These are phyloP conservation scores for Xestia c-nigrum DNA, from an alignment of 2,888 invertebrate genomes.

Conservation along the genomic window DNA sequence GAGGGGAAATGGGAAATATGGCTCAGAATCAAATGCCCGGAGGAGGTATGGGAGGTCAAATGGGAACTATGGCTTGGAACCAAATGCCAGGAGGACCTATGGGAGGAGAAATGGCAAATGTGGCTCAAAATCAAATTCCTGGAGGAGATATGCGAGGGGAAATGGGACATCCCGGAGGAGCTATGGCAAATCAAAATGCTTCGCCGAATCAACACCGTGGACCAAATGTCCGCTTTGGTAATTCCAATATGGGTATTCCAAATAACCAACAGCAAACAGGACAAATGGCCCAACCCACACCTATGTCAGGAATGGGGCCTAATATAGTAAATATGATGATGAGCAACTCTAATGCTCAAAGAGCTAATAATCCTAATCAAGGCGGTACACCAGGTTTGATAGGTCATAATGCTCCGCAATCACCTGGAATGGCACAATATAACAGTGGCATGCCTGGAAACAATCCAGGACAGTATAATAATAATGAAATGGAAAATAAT, in stretches of 20 bases:
- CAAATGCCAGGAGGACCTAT: conserved; percentile 55
- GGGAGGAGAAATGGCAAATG: conserved; percentile 53
- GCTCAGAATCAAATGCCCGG: conserved; percentile 60
- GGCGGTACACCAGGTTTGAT: conserved; percentile 53
- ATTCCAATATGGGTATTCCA: conserved; percentile 48
- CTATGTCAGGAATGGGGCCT: conserved; percentile 78
- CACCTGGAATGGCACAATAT: conserved; percentile 64
- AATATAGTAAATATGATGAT: conserved; percentile 82
- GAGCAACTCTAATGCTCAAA: conserved; percentile 58
- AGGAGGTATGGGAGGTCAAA: conserved; percentile 26
- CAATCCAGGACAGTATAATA: conserved; percentile 48
- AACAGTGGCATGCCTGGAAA: conserved; percentile 24
- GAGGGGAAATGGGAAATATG: conserved; percentile 54
- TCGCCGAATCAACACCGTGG: conserved; percentile 31
- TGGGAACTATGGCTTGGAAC: conserved; percentile 56
- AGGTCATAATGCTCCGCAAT: conserved; percentile 70
- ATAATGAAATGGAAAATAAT: neutral
- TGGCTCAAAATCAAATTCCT: conserved; percentile 58
- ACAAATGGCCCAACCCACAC: conserved; percentile 33
- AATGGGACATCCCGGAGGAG: conserved; percentile 56
- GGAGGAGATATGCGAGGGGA: conserved; percentile 40
- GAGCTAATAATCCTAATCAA: conserved; percentile 44
- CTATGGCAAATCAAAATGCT: conserved; percentile 50
- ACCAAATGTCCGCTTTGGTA: conserved; percentile 58
- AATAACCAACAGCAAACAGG: conserved; percentile 36